phyloP scores from a whole-genome alignment of 2,113 vertebrate species.

The Pipa parva region DNA sequence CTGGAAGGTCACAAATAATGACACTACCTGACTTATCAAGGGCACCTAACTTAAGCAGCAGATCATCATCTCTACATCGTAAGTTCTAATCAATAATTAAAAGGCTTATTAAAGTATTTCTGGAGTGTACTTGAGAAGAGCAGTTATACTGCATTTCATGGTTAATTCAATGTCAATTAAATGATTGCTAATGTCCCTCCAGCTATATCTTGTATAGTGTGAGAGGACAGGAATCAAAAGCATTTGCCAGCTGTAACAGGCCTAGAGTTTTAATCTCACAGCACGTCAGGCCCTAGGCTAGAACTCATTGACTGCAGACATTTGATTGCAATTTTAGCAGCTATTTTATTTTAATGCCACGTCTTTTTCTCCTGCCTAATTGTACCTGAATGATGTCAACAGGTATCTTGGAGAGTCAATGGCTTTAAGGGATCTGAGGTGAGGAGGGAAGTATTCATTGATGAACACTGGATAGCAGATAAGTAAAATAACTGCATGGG shows the following conservation, averaged over 20 bases:
- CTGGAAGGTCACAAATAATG: slow-evolving; percentile 40
- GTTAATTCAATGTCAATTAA: slow-evolving; percentile 99
- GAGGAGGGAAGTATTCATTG: neutral
- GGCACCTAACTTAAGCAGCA: slow-evolving; percentile 59
- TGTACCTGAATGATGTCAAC: slow-evolving; percentile 46
- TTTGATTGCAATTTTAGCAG: slow-evolving; percentile 90
- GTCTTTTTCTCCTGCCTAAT: slow-evolving; percentile 56
- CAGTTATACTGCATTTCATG: slow-evolving; percentile 90
- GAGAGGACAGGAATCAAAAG: slow-evolving; percentile 85
- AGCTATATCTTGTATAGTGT: slow-evolving; percentile 81
- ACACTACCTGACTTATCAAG: slow-evolving; percentile 53
- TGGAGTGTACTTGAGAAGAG: slow-evolving; percentile 73
- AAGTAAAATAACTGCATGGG: no score
- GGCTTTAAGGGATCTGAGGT: neutral
- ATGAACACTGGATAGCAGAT: no score
- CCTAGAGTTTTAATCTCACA: slow-evolving; percentile 93
- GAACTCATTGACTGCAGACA: slow-evolving; percentile 90
- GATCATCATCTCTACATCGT: slow-evolving; percentile 60
- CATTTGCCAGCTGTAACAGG: slow-evolving; percentile 87
- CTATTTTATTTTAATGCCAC: slow-evolving; percentile 76
- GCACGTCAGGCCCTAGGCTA: slow-evolving; percentile 84
- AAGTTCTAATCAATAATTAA: slow-evolving; percentile 79
- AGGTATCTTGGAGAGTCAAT: slow-evolving; percentile 6
- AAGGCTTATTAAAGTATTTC: slow-evolving; percentile 68
- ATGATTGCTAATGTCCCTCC: slow-evolving; percentile 94